Evolutionary conservation across 2,113 vertebrate genomes (phyloP), one percentile per base, ranked within the genome.

Genomic region (Cheirogaleus medius): DNA sequence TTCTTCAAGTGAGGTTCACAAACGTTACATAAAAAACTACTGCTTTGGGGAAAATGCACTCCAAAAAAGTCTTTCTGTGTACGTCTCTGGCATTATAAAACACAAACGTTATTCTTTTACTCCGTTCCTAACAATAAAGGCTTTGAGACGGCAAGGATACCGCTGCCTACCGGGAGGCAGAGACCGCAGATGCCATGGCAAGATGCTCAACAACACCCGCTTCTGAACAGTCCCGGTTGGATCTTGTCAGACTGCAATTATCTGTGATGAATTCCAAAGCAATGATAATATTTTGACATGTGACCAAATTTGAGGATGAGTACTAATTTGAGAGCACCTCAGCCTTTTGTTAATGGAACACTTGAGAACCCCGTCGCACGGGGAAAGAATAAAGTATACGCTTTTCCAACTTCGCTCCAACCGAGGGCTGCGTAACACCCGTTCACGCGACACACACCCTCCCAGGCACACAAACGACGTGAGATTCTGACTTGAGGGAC

Each of bases 261-360:
- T 69, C 94, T 86, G 44, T 13, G 32, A 17, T 5, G 25, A 29
- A n/a, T 34, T 9, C 84, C 84, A 42, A 14, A 91, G 77, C 32
- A 47, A 49, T 73, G 87, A 37, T 13, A 17, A 21, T 83, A 20
- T 92, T 96, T 71, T 96, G 97, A 91, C 96, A 89, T 47, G 49
- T 92, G 95, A 80, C 32, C 78, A 94, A 47, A 87, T 32, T 52
- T 37, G 71, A 66, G 58, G 56, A 5, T n/a, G 42, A 97, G 34
- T 21, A 14, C 8, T 15, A 3, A 13, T 39, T 89, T 89, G 87
- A 93, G 78, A 98, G 90, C 27, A 76, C 56, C 82, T n/a, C 83
- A 85, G 52, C 68, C 82, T 66, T 69, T 96, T 87, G 71, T 81
- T 15, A 71, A 52, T 77, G 0, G 3, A 91, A 87, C 64, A 0